These are phyloP conservation scores for Geococcyx californianus DNA, from an alignment of 2,113 vertebrate species.

Conservation along the genomic window DNA sequence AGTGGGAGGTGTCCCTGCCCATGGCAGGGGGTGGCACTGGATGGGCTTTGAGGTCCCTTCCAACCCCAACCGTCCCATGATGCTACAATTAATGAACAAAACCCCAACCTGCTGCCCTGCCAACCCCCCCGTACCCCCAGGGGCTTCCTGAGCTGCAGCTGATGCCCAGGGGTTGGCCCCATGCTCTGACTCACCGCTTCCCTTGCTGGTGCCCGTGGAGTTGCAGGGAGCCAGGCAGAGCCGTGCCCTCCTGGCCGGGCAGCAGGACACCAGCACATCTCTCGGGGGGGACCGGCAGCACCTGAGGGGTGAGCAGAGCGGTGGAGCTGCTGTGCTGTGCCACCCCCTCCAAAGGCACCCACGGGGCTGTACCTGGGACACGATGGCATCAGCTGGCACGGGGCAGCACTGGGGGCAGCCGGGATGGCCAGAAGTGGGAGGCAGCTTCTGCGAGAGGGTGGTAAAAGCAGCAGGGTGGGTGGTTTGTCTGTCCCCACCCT, in stretches of 20 bases:
- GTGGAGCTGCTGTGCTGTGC: neutral
- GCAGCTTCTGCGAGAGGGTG: slow-evolving; percentile 18
- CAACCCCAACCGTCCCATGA: too few relatives aligned
- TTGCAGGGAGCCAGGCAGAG: neutral
- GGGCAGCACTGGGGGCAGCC: slow-evolving; percentile 3
- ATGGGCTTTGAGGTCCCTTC: too few relatives aligned
- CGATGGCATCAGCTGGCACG: neutral
- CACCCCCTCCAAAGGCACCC: neutral
- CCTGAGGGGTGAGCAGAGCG: neutral
- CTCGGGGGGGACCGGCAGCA: accelerated
- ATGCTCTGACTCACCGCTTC: slow-evolving; percentile 8
- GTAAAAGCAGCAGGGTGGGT: neutral
- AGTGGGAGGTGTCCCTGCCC: too few relatives aligned
- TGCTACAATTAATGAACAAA: neutral
- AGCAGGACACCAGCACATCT: neutral
- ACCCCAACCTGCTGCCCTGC: neutral
- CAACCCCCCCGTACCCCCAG: accelerated
- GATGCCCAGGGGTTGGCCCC: neutral
- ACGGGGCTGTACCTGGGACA: neutral
- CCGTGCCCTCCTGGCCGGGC: neutral
- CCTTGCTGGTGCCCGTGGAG: neutral
- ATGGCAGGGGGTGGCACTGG: too few relatives aligned
- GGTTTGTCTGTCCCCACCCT: neutral
- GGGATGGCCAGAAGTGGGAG: neutral
- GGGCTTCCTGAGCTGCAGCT: neutral